phyloP scores from a whole-genome alignment of 2,888 invertebrate genomes.

The Tetropium fuscum region DNA sequence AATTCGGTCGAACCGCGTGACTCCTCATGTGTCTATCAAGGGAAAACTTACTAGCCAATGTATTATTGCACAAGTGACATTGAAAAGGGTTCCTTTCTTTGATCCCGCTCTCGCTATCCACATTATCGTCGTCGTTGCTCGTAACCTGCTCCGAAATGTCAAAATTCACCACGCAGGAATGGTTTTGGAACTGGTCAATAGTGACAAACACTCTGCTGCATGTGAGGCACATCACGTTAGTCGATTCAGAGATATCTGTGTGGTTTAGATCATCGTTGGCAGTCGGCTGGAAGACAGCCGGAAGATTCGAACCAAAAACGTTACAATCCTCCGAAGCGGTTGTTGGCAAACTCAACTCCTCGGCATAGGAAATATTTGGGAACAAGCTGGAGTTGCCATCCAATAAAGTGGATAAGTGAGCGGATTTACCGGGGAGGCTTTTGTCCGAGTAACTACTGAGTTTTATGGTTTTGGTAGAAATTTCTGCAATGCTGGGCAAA shows the following conservation, averaged over 20 bases:
- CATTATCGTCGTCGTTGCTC: not conserved
- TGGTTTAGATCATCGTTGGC: constrained; percentile 15
- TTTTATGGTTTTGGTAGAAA: constrained; percentile 14
- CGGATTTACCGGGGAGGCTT: not conserved
- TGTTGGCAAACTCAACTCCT: constrained; percentile 4
- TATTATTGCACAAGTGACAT: constrained; percentile 24
- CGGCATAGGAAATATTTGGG: constrained; percentile 3
- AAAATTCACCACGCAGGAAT: constrained; percentile 23
- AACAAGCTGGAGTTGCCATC: not conserved
- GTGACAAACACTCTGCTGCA: constrained; percentile 41
- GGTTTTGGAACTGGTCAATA: constrained; percentile 37
- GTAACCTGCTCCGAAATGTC: not conserved
- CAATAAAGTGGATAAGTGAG: not conserved
- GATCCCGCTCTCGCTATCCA: not conserved
- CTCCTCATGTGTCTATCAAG: constrained; percentile 5
- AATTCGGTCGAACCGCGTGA: constrained; percentile 2
- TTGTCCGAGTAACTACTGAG: not conserved
- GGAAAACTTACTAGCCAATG: not conserved
- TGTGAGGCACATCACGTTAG: constrained; percentile 45
- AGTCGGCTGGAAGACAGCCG: constrained; percentile 4
- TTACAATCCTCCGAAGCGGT: not conserved
- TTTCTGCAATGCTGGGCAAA: constrained; percentile 11
- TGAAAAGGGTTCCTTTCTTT: constrained; percentile 6
- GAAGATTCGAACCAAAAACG: not conserved
- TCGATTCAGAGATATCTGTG: constrained; percentile 33